Evolutionary conservation across 2,113 vertebrate genomes (phyloP).

Genomic region (Halcyon senegalensis): DNA sequence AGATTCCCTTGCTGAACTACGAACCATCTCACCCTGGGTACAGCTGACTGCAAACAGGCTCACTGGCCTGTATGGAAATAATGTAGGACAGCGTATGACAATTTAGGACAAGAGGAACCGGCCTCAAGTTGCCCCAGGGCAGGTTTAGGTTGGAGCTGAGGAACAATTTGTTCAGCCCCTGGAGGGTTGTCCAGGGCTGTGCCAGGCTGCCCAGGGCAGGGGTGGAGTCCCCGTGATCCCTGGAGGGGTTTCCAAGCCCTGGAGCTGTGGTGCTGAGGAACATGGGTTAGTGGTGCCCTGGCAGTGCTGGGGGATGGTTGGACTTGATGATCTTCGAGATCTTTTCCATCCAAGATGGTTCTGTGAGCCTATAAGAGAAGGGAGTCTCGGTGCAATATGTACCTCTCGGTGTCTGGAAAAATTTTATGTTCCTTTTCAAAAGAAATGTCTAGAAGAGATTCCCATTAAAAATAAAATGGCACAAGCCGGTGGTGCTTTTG

Average conservation of each 20-base stretch:
- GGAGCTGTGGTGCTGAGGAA: neutral
- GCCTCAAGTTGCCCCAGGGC: neutral
- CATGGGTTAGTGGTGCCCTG: neutral
- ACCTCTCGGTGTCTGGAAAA: neutral
- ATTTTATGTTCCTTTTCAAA: neutral
- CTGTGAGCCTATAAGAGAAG: neutral
- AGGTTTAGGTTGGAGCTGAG: neutral
- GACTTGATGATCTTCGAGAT: neutral
- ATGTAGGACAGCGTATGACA: neutral
- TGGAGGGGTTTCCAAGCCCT: neutral
- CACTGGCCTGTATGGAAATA: fast-evolving
- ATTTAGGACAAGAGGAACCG: neutral
- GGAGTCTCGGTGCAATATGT: neutral
- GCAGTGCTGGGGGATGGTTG: neutral
- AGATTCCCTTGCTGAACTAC: neutral
- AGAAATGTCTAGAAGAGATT: neutral
- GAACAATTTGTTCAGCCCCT: neutral
- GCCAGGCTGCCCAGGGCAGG: neutral
- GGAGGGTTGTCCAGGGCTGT: neutral
- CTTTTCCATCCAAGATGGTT: neutral
- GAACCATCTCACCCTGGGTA: neutral
- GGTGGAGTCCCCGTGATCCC: neutral
- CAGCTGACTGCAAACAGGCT: neutral
- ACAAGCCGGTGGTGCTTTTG: neutral
- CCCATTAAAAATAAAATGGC: neutral